Conservation (phyloP, 2,888 invertebrate species). For the Polyommatus icarus region DNA sequence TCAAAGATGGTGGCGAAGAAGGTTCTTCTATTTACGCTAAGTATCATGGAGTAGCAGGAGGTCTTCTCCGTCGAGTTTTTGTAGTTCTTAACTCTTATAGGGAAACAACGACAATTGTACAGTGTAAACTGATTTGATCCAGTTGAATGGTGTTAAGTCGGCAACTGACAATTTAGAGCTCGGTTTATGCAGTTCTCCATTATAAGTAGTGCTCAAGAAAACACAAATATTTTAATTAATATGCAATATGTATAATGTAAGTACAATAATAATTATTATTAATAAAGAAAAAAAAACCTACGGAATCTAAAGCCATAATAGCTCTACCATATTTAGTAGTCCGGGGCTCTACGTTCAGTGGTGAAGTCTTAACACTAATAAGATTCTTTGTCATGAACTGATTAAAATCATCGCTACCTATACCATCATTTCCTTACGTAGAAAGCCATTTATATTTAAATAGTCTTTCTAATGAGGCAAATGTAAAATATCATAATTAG, state of each 20-base stretch:
- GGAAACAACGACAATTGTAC: no score
- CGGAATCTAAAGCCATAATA: neutral
- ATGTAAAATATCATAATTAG: conserved; percentile 28
- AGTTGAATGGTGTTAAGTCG: neutral
- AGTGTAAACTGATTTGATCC: neutral
- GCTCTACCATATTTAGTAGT: neutral
- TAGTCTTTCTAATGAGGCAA: conserved; percentile 22
- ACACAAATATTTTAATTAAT: neutral
- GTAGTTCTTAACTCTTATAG: no score
- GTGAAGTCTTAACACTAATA: neutral
- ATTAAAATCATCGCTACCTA: neutral
- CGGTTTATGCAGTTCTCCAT: neutral
- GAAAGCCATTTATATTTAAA: conserved; percentile 24
- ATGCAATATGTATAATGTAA: neutral
- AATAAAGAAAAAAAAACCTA: neutral
- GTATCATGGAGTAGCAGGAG: neutral
- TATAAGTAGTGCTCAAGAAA: neutral
- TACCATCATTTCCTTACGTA: neutral
- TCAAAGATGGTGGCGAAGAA: neutral
- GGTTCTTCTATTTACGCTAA: neutral
- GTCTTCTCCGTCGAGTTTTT: no score
- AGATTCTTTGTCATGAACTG: neutral
- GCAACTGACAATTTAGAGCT: neutral
- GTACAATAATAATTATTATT: neutral
- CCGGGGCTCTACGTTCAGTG: neutral